phyloP scores from a whole-genome alignment of 2,888 invertebrate species.

The Nomada ferruginata region DNA sequence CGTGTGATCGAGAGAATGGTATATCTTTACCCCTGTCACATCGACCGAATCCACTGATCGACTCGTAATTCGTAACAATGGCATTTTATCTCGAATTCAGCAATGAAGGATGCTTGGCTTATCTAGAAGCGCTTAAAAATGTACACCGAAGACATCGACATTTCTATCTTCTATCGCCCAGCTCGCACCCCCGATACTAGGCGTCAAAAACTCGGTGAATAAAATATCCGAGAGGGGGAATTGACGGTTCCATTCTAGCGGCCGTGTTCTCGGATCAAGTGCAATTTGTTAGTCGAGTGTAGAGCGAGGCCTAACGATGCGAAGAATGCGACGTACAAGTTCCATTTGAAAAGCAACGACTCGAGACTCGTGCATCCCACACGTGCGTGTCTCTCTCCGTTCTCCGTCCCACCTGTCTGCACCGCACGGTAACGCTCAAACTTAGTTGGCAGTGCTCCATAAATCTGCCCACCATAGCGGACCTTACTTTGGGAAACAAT shows the following conservation, averaged over 20 bases:
- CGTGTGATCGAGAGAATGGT: slow-evolving; percentile 3
- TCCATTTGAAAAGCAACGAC: slow-evolving; percentile 13
- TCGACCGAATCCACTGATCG: background rate
- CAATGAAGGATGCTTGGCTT: too few species aligned
- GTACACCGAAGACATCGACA: background rate
- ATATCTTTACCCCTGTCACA: background rate
- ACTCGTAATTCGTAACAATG: background rate
- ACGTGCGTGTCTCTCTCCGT: background rate
- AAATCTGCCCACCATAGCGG: slow-evolving; percentile 37
- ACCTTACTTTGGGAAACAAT: slow-evolving; percentile 62
- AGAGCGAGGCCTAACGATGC: slow-evolving; percentile 2
- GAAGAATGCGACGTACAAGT: slow-evolving; percentile 17
- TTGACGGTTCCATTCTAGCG: background rate
- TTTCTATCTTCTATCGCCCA: background rate
- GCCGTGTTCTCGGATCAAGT: slow-evolving; percentile 23
- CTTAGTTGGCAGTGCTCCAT: slow-evolving; percentile 56
- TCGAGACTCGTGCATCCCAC: slow-evolving; percentile 17
- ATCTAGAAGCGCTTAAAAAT: background rate
- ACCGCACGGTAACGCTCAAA: slow-evolving; percentile 1
- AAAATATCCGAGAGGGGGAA: background rate
- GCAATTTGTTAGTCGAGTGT: slow-evolving; percentile 21
- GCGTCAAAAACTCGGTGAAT: background rate
- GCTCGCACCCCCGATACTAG: background rate
- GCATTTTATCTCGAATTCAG: background rate
- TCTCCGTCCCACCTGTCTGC: slow-evolving; percentile 13